Conservation (phyloP, 2,888 invertebrate genomes). For the Ferdinandea cuprea region DNA sequence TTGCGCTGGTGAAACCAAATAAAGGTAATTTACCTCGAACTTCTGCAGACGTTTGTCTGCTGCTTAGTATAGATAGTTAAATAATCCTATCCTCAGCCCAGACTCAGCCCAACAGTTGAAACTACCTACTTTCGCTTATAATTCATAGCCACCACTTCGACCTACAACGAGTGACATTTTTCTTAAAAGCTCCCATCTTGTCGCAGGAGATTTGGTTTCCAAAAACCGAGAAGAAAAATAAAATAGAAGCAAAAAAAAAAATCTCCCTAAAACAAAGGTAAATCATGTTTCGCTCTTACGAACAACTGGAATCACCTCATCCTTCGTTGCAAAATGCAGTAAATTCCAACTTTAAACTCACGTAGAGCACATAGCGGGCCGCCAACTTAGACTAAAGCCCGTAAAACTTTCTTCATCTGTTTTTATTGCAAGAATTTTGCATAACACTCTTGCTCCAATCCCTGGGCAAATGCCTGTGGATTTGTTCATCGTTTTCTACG, state of each 20-base stretch:
- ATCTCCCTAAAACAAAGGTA: conserved; percentile 21
- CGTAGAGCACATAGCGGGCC: background rate
- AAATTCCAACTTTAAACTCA: conserved; percentile 36
- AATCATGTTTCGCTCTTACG: conserved; percentile 26
- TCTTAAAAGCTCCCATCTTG: too few relatives aligned
- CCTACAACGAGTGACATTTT: too few relatives aligned
- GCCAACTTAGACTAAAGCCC: background rate
- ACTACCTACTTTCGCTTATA: too few relatives aligned
- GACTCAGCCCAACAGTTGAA: too few relatives aligned
- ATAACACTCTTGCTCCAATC: conserved; percentile 18
- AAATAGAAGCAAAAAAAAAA: background rate
- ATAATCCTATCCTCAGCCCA: too few relatives aligned
- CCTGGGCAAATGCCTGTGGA: conserved; percentile 10
- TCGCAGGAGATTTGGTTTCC: too few relatives aligned
- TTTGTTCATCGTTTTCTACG: conserved; percentile 15
- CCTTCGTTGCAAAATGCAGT: conserved; percentile 16
- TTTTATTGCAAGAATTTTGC: conserved; percentile 24
- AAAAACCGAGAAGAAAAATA: too few relatives aligned
- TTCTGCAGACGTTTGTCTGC: too few relatives aligned
- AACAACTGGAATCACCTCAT: conserved; percentile 8
- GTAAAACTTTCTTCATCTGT: conserved; percentile 35
- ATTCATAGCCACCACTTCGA: too few relatives aligned
- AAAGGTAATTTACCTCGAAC: too few relatives aligned
- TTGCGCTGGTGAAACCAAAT: too few relatives aligned
- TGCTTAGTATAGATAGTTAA: too few relatives aligned